phyloP scores from a whole-genome alignment of 2,888 invertebrate species.

The Noctuana brunneofusca region DNA sequence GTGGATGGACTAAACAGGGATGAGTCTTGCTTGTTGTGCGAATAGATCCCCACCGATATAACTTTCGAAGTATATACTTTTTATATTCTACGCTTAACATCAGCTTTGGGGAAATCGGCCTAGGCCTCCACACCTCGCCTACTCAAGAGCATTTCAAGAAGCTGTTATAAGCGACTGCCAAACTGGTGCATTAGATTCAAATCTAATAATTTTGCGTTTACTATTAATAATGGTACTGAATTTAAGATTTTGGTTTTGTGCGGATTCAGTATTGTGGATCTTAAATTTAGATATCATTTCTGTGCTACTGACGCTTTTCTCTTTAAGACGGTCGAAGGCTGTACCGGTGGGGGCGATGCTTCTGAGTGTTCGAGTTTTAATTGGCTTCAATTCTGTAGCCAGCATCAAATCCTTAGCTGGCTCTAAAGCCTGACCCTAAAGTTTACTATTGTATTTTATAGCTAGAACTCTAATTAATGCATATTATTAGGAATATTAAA shows the following conservation, averaged over 20 bases:
- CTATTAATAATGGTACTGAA: conserved; percentile 25
- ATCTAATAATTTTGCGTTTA: conserved; percentile 33
- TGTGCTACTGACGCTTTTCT: conserved; percentile 28
- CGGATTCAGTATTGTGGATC: conserved; percentile 16
- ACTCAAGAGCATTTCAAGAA: background rate
- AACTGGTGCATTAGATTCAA: conserved; percentile 34
- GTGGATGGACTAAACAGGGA: conserved; percentile 73
- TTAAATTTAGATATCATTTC: conserved; percentile 28
- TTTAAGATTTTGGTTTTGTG: conserved; percentile 26
- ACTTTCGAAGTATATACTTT: conserved; percentile 22
- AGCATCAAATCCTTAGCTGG: conserved; percentile 55
- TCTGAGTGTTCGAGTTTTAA: conserved; percentile 42
- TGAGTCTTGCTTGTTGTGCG: conserved; percentile 44
- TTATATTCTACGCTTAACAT: conserved; percentile 34
- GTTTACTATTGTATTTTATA: conserved; percentile 80
- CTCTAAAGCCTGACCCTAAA: conserved; percentile 63
- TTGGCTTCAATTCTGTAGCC: conserved; percentile 53
- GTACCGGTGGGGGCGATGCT: conserved; percentile 41
- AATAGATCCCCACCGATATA: conserved; percentile 36
- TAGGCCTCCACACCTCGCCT: conserved; percentile 16
- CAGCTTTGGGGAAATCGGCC: conserved; percentile 30
- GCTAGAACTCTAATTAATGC: conserved; percentile 82
- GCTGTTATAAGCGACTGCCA: conserved; percentile 34
- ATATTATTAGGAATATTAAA: conserved; percentile 80
- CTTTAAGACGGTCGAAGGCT: conserved; percentile 10